Conservation (phyloP, 2,888 invertebrate species). For the Apodemia mormo region DNA sequence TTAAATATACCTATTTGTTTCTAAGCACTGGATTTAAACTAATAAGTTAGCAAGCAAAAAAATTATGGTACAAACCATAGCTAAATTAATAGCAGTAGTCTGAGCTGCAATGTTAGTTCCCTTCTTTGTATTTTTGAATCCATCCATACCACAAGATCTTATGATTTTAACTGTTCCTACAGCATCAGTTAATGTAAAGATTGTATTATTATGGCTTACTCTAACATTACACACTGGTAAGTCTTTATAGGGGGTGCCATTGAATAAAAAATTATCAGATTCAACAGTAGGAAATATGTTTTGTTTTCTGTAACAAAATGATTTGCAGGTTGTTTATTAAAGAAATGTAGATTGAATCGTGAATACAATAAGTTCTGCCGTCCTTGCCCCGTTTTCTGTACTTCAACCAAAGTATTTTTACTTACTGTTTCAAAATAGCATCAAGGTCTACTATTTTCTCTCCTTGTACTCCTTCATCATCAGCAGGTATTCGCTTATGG, state of each 20-base stretch:
- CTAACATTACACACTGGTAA: conserved; percentile 92
- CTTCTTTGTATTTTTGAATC: conserved; percentile 96
- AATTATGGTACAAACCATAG: conserved; percentile 80
- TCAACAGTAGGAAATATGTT: conserved; percentile 81
- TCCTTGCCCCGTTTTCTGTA: too few species aligned
- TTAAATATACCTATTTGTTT: too few species aligned
- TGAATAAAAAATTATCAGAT: conserved; percentile 87
- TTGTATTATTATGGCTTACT: conserved; percentile 94
- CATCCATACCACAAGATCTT: conserved; percentile 93
- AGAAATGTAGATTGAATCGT: not conserved
- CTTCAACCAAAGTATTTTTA: conserved; percentile 23
- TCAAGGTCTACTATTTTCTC: conserved; percentile 88
- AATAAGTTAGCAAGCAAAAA: too few species aligned
- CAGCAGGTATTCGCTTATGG: conserved; percentile 69
- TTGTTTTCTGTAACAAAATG: conserved; percentile 79
- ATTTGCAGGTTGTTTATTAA: not conserved
- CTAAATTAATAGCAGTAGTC: conserved; percentile 92
- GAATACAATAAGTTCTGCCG: not conserved
- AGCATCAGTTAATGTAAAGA: conserved; percentile 87
- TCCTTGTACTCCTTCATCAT: conserved; percentile 90
- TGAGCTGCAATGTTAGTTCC: conserved; percentile 98
- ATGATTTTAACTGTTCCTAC: conserved; percentile 84
- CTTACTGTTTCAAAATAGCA: conserved; percentile 82
- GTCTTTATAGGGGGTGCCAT: conserved; percentile 89
- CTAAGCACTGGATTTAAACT: too few species aligned